A percentile compares a stretch with the other conserved stretches of the same genome.
phyloP scores from a whole-genome alignment of 92 coral and sea anemone species.

The Bergia puertoricense region DNA sequence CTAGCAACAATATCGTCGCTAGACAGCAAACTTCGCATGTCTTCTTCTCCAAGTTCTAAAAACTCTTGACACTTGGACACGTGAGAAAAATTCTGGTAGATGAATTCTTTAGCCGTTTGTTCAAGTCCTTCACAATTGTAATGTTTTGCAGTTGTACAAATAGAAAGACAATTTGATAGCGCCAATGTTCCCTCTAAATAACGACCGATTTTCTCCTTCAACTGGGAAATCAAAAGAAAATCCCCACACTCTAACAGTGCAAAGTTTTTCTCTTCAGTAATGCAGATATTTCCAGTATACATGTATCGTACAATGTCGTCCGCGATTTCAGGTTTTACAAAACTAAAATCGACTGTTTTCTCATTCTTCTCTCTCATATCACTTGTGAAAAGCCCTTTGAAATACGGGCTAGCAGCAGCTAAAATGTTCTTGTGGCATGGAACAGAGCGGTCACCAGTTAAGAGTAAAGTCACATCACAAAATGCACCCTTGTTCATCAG shows the following conservation, averaged over 20 bases:
- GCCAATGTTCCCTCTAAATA: constrained; percentile 49
- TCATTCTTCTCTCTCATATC: constrained; percentile 62
- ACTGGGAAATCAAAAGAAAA: constrained; percentile 52
- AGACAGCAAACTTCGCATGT: constrained; percentile 52
- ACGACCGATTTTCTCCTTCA: constrained; percentile 56
- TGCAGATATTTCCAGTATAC: constrained; percentile 53
- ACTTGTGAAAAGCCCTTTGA: constrained; percentile 59
- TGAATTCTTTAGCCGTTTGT: constrained; percentile 48
- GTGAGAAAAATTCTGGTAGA: constrained; percentile 53
- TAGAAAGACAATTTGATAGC: constrained; percentile 47
- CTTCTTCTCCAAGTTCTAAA: constrained; percentile 54
- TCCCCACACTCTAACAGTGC: constrained; percentile 61
- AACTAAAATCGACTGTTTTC: constrained; percentile 57
- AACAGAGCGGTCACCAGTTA: constrained; percentile 45
- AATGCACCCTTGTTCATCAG: constrained; percentile 43
- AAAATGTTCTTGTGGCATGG: constrained; percentile 59
- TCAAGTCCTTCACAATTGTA: constrained; percentile 54
- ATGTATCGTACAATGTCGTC: constrained; percentile 52
- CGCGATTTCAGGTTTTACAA: constrained; percentile 51
- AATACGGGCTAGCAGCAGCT: constrained; percentile 64
- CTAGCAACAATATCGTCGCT: constrained; percentile 68
- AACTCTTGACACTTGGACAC: constrained; percentile 50
- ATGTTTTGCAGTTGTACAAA: constrained; percentile 57
- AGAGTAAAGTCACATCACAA: constrained; percentile 55
- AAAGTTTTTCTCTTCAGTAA: constrained; percentile 48